These are phyloP conservation scores for Pachyuromys duprasi DNA, from an alignment of 2,797 vertebrate genomes.

Conservation along the genomic window DNA sequence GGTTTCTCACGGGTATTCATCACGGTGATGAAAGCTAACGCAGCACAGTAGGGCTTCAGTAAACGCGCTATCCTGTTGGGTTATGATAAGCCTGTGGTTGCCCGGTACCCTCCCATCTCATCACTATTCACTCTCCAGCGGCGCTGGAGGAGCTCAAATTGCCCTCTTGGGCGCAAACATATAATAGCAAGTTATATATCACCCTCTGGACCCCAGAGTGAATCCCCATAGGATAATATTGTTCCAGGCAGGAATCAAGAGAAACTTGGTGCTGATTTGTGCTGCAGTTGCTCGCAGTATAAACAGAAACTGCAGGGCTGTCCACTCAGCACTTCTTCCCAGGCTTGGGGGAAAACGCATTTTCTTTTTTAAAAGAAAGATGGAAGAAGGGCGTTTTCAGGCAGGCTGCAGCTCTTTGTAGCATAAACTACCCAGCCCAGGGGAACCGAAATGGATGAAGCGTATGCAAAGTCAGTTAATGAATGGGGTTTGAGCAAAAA, in stretches of 20 bases:
- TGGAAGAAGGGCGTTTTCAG: constrained; percentile 62
- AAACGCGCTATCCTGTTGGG: not conserved
- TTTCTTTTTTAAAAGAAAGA: constrained; percentile 64
- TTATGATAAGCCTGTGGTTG: not conserved
- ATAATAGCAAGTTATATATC: constrained; percentile 49
- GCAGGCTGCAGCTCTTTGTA: constrained; percentile 61
- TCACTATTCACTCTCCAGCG: not conserved
- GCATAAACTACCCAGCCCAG: constrained; percentile 63
- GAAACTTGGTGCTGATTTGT: constrained; percentile 64
- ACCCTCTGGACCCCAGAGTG: constrained; percentile 21
- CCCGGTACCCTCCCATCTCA: not conserved
- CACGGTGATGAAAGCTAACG: not conserved
- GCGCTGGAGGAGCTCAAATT: not conserved
- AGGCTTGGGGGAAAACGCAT: not conserved
- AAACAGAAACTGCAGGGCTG: constrained; percentile 68
- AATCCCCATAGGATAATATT: constrained; percentile 60
- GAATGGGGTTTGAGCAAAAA: constrained; percentile 28
- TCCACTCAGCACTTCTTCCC: constrained; percentile 74
- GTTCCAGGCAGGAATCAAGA: constrained; percentile 64
- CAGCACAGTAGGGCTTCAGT: not conserved
- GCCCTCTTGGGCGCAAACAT: not conserved
- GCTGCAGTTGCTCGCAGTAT: constrained; percentile 24
- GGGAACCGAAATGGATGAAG: constrained; percentile 61
- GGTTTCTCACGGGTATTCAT: not conserved
- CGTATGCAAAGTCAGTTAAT: constrained; percentile 62